Percentiles rank a stretch among this genome's conserved stretches.
These are phyloP conservation scores for Lasioglossum marginatum DNA, from an alignment of 2,888 invertebrate species.

Conservation along the genomic window DNA sequence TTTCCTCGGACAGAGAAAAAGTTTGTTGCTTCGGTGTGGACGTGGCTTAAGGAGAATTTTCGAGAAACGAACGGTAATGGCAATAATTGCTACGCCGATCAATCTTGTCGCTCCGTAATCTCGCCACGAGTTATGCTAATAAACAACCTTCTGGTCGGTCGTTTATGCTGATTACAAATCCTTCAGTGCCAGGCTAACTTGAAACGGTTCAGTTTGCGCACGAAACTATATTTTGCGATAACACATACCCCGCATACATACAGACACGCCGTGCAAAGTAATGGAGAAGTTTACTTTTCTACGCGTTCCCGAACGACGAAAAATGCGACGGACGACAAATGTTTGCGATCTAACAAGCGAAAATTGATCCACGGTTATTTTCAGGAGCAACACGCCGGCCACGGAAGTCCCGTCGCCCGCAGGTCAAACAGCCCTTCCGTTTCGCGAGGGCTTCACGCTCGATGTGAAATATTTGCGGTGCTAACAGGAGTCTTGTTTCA, in stretches of 20 bases:
- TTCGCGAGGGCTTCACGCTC: not conserved
- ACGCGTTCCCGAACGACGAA: not conserved
- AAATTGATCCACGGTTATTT: conserved; percentile 37
- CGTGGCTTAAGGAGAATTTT: not conserved
- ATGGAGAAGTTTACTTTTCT: not conserved
- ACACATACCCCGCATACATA: not conserved
- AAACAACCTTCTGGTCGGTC: not conserved
- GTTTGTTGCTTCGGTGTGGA: not conserved
- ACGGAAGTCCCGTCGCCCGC: not conserved
- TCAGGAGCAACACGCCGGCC: conserved; percentile 28
- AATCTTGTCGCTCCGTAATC: not conserved
- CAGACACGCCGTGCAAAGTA: not conserved
- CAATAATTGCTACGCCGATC: not conserved
- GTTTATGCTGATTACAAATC: not conserved
- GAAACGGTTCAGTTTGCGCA: not conserved
- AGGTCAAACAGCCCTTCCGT: not conserved
- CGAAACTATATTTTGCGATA: not conserved
- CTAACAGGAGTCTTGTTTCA: conserved; percentile 14
- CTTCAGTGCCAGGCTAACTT: not conserved
- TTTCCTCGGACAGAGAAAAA: no score
- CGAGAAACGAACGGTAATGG: not conserved
- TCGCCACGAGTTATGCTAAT: not conserved
- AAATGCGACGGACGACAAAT: conserved; percentile 21
- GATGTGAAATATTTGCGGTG: conserved; percentile 35
- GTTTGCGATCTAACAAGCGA: conserved; percentile 33